phyloP scores from a whole-genome alignment of 1,140 invertebrate species.

The Drosophila elegans region DNA sequence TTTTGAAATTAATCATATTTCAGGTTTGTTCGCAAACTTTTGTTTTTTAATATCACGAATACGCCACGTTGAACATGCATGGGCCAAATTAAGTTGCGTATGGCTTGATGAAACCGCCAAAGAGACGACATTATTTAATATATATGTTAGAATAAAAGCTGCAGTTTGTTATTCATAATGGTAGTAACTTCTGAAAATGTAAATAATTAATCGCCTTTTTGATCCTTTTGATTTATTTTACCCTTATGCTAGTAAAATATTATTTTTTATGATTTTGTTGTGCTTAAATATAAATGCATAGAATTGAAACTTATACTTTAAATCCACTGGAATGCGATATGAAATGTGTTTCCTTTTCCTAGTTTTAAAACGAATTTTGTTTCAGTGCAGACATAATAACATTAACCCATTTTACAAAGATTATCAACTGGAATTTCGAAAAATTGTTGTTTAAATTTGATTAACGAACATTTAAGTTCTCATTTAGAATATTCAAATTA shows the following conservation, averaged over 20 bases:
- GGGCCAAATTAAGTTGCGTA: neutral
- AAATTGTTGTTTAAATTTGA: neutral
- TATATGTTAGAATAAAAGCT: neutral
- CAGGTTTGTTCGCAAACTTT: neutral
- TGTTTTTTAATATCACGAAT: conserved; percentile 26
- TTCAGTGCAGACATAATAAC: too few relatives aligned
- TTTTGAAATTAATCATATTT: conserved; percentile 33
- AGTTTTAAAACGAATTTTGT: too few relatives aligned
- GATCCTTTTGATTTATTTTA: too few relatives aligned
- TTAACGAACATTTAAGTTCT: neutral
- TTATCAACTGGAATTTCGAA: too few relatives aligned
- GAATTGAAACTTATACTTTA: too few relatives aligned
- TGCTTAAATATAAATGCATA: too few relatives aligned
- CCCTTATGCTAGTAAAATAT: too few relatives aligned
- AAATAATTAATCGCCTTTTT: too few relatives aligned
- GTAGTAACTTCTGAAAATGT: neutral
- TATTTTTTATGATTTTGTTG: too few relatives aligned
- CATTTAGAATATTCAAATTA: conserved; percentile 1
- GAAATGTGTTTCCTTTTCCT: too few relatives aligned
- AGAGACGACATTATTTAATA: neutral
- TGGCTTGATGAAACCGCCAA: neutral
- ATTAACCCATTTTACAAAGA: too few relatives aligned
- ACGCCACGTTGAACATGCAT: conserved; percentile 12
- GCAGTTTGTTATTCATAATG: neutral
- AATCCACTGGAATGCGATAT: too few relatives aligned